phyloP scores from a whole-genome alignment of 2,888 invertebrate genomes.

The Neocrepidodera transversa region DNA sequence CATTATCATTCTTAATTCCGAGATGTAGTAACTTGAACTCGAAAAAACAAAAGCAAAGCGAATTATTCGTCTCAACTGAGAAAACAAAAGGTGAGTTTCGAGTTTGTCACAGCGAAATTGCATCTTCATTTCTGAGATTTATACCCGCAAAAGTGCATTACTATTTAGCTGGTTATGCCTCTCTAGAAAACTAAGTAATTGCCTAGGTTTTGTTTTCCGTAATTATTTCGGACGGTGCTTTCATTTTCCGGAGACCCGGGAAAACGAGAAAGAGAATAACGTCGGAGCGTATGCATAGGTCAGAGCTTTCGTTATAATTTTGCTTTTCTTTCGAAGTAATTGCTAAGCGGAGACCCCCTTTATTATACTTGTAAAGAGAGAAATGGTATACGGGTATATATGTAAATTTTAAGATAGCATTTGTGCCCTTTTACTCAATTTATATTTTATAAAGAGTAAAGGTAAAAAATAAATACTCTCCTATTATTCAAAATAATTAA shows the following conservation, averaged over 20 bases:
- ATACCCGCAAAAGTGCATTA: conserved; percentile 29
- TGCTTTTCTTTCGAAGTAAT: conserved; percentile 9
- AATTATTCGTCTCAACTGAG: not conserved
- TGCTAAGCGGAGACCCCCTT: not conserved
- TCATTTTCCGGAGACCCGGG: conserved; percentile 26
- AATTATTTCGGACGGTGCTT: conserved; percentile 35
- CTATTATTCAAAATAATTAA: too few species aligned
- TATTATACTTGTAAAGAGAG: conserved; percentile 12
- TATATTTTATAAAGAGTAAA: too few species aligned
- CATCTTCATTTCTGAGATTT: conserved; percentile 32
- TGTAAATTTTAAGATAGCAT: too few species aligned
- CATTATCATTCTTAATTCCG: not conserved
- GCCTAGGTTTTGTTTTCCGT: conserved; percentile 24
- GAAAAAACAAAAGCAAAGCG: not conserved
- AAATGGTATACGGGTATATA: too few species aligned
- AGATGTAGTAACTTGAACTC: not conserved
- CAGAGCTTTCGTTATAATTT: conserved; percentile 17
- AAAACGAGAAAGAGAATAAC: conserved; percentile 8
- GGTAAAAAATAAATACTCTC: too few species aligned
- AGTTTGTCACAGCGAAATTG: conserved; percentile 27
- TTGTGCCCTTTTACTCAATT: too few species aligned
- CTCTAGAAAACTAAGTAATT: conserved; percentile 33
- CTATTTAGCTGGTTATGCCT: conserved; percentile 28
- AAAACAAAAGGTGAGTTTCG: conserved; percentile 5
- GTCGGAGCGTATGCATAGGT: conserved; percentile 8